Base-by-base conservation (phyloP, 2,888 invertebrate genomes). In the Sinhomidia bicolor region DNA sequence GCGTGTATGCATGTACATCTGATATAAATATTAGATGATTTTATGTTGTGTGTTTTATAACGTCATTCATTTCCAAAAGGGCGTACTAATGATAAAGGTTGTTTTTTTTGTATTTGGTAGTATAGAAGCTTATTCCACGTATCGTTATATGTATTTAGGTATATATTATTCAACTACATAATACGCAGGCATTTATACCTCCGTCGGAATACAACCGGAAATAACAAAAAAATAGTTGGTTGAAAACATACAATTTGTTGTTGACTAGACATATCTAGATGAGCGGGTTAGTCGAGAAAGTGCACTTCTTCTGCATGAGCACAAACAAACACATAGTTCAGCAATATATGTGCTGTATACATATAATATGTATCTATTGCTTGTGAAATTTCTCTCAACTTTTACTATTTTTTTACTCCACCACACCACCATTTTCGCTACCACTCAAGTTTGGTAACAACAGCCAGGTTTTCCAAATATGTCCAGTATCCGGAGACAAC, bases 201-300 rank as follows among this genome's bases (percentile, higher is more conserved):
- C 7, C 36, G 7, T 3, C 36, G 36, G 36, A 36, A 3, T 36
- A 36, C n/a, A 78, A n/a, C 68, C 65, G 82, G 68, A 82, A 82
- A 68, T 82, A 82, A 68, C 32, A 0, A 82, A 54, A 41, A 44
- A 44, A 12, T 68, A 14, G n/a, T 47, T 62, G 57, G 23, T 23
- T 29, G 29, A 29, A 29, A 47, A n/a, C 41, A 20, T 57, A 17
- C 29, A 26, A 62, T 51, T 44, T 51, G 6, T 44, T 44, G 44
- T 23, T 12, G 44, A 44, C 23, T 44, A 23, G 44, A 44, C 71
- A 54, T 65, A 82, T 47, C 44, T 68, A 68, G 82, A 51, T 68
- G 82, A 82, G 82, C 68, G 20, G 82, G 82, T 82, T 82, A 82
- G 68, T 82, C 32, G 54, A 29, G 54, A 82, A 82, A 65, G 51